Evolutionary conservation across 1,140 invertebrate species (phyloP).

Genomic region (Hormaphis cornu): DNA sequence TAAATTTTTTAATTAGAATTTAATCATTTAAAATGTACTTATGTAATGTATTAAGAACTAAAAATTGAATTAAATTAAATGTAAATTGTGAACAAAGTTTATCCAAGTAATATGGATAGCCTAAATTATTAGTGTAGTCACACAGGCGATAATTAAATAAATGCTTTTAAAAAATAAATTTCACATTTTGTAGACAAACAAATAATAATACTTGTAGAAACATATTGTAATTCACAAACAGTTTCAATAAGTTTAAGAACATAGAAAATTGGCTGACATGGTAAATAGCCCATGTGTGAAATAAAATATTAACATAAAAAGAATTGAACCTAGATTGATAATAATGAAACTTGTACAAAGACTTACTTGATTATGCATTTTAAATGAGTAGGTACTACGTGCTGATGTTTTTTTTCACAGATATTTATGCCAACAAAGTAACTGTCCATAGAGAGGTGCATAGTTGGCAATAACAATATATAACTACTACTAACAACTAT

Average conservation of each 20-base stretch:
- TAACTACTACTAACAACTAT: background rate
- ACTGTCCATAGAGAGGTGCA: background rate
- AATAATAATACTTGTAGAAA: background rate
- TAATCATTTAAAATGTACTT: too few relatives aligned
- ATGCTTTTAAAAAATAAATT: background rate
- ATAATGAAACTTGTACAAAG: constrained; percentile 1
- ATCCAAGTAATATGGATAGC: too few relatives aligned
- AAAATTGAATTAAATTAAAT: too few relatives aligned
- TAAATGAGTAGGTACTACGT: constrained; percentile 11
- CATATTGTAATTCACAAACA: background rate
- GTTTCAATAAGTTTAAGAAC: background rate
- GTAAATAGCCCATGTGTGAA: background rate
- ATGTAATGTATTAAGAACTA: too few relatives aligned
- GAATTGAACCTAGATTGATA: constrained; percentile 17
- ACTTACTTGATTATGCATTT: constrained; percentile 9
- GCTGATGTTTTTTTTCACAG: constrained; percentile 4
- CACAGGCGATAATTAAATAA: too few relatives aligned
- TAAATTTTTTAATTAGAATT: too few relatives aligned
- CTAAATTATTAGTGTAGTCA: too few relatives aligned
- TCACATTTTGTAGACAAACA: background rate
- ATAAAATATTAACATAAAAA: constrained; percentile 22
- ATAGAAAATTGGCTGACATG: background rate
- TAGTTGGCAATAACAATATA: constrained; percentile 1
- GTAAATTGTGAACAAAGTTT: too few relatives aligned
- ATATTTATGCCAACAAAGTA: constrained; percentile 7